These are phyloP conservation scores for Asobara japonica DNA, from an alignment of 1,140 invertebrate species.

Conservation along the genomic window DNA sequence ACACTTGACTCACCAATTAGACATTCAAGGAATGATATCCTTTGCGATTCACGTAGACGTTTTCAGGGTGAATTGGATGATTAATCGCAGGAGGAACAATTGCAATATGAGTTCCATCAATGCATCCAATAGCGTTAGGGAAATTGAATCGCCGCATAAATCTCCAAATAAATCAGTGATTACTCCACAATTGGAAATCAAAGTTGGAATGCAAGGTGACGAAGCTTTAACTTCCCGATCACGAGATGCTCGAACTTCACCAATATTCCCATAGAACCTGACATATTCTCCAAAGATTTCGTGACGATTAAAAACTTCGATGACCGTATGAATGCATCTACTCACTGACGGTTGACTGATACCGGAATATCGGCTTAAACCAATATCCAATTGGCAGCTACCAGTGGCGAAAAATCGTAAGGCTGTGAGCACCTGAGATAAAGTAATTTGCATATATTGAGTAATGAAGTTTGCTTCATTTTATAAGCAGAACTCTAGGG, in stretches of 20 bases:
- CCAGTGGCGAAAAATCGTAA: conserved; percentile 33
- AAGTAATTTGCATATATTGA: neutral
- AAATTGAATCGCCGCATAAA: conserved; percentile 40
- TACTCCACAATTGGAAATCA: conserved; percentile 13
- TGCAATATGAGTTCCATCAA: conserved; percentile 52
- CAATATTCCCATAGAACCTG: conserved; percentile 23
- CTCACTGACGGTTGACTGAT: conserved; percentile 34
- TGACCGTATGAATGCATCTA: conserved; percentile 30
- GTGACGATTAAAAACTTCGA: conserved; percentile 7
- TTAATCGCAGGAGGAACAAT: conserved; percentile 39
- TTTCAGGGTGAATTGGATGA: conserved; percentile 36
- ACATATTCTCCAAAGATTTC: conserved; percentile 27
- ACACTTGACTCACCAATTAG: conserved; percentile 39
- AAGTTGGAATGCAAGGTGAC: neutral
- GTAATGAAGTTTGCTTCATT: neutral
- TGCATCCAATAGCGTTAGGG: conserved; percentile 41
- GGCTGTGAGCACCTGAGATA: conserved; percentile 27
- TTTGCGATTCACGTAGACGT: conserved; percentile 53
- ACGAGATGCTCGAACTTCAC: conserved; percentile 20
- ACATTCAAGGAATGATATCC: conserved; percentile 52
- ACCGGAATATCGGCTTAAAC: conserved; percentile 10
- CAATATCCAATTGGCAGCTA: conserved; percentile 33
- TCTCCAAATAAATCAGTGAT: conserved; percentile 23
- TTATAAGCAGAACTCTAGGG: neutral
- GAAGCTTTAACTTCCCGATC: conserved; percentile 16